These are phyloP conservation scores for Ondatra zibethicus DNA, from an alignment of 2,113 vertebrate species.

Conservation along the genomic window DNA sequence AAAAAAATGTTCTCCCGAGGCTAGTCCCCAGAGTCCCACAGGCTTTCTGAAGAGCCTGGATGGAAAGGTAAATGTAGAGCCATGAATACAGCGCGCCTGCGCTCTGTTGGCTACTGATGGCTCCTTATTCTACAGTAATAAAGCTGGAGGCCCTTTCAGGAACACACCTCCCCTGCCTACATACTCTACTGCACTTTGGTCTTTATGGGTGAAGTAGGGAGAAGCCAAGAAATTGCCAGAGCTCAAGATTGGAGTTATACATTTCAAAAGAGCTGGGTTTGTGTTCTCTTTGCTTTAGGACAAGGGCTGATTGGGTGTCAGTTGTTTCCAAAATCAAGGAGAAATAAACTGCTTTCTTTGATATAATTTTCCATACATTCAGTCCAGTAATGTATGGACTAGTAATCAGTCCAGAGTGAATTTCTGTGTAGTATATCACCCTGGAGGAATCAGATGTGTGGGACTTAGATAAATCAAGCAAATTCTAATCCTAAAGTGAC, in stretches of 20 bases:
- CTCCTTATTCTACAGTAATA: not conserved
- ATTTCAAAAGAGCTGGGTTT: not conserved
- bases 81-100: rapidly evolving
- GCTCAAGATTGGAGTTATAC: not conserved
- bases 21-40: not conserved
- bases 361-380: not conserved
- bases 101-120: too few relatives aligned
- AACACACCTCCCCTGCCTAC: not conserved
- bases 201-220: not conserved
- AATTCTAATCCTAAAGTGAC: not conserved
- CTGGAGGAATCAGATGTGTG: not conserved
- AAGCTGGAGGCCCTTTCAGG: too few relatives aligned
- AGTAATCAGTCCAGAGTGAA: not conserved
- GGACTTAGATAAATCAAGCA: not conserved
- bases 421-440: rapidly evolving
- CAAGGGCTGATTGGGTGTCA: too few relatives aligned
- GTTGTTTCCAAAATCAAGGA: not conserved
- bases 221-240: not conserved
- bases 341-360: not conserved
- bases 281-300: not conserved
- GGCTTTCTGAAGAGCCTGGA: not conserved
- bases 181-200: rapidly evolving
- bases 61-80: not conserved
- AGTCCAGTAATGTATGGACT: too few relatives aligned
- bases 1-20: not conserved